These are phyloP conservation scores for Graptemys geographica DNA, from an alignment of 2,797 vertebrate genomes.

Conservation along the genomic window DNA sequence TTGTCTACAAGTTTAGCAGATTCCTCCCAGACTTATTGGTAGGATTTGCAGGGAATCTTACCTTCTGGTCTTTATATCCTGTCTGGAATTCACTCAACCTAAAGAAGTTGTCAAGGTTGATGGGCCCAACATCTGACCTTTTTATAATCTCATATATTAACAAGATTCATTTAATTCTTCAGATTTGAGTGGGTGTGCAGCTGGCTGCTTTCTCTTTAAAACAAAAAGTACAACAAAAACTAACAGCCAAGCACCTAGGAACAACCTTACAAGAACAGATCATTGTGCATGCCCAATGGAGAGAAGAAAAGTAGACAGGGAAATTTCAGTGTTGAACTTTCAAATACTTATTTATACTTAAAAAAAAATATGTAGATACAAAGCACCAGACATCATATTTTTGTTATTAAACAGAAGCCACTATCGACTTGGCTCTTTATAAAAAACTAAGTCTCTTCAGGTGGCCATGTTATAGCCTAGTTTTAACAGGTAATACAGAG, in stretches of 20 bases:
- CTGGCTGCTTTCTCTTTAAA: background rate
- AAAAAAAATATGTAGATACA: background rate
- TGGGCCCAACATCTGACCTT: background rate
- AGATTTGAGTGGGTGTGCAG: background rate
- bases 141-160: background rate
- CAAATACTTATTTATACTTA: constrained; percentile 50
- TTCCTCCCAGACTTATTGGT: background rate
- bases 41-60: background rate
- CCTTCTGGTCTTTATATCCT: background rate
- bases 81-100: background rate
- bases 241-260: background rate
- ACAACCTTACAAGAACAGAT: background rate
- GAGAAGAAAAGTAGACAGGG: background rate
- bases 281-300: background rate
- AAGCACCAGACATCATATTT: background rate
- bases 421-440: background rate
- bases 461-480: background rate
- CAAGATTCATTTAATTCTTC: background rate
- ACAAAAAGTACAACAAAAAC: background rate
- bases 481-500: background rate
- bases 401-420: background rate
- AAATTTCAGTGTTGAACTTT: background rate
- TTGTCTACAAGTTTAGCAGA: background rate
- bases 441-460: background rate
- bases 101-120: background rate